Evolutionary conservation across 1,140 invertebrate genomes (phyloP), one percentile per base, ranked within the genome.

Genomic region (Mamestra configurata): DNA sequence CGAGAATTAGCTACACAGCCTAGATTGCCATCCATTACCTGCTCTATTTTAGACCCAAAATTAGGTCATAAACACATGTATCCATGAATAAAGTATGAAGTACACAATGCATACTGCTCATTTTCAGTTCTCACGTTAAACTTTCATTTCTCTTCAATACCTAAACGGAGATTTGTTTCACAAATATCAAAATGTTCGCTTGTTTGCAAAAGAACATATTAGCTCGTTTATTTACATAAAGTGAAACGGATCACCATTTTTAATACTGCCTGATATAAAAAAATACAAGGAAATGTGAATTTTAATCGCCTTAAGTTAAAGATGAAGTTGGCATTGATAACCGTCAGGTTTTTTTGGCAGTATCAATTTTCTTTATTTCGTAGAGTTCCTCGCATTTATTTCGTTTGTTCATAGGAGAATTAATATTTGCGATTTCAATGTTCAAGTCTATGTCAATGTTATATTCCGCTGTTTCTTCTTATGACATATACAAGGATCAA

Each of bases 161-260:
- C 68, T 1, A 49, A 24, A 51, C 31, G 20, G 20, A 59, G 53
- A 43, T 75, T 59, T 57, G 20, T 46, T 59, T 13, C 10, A 20
- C 72, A 75, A 75, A 75, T 75, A 75, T 40, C 15, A 35, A 1
- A 59, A 24, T 22, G 20, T 46, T 59, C 6, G 59, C 22, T 40
- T 59, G 18, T 59, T 75, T 59, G 72, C 18, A 59, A 59, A 75
- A 40, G 51, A 59, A 75, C 35, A 43, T 59, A 75, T 75, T 59
- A 59, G 53, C 51, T 75, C 51, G 35, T 75, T 59, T 75, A 31
- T 75, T 75, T 75, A 59, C 53, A 59, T 75, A 59, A 57, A 75
- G 37, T 59, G 31, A 59, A 75, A 75, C 13, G 55, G 51, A 75
- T 75, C 37, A 46, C 55, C 22, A 59, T 59, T 75, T 59, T 75